phyloP scores from a whole-genome alignment of 2,888 invertebrate species.

The Eutolmus rufibarbis region DNA sequence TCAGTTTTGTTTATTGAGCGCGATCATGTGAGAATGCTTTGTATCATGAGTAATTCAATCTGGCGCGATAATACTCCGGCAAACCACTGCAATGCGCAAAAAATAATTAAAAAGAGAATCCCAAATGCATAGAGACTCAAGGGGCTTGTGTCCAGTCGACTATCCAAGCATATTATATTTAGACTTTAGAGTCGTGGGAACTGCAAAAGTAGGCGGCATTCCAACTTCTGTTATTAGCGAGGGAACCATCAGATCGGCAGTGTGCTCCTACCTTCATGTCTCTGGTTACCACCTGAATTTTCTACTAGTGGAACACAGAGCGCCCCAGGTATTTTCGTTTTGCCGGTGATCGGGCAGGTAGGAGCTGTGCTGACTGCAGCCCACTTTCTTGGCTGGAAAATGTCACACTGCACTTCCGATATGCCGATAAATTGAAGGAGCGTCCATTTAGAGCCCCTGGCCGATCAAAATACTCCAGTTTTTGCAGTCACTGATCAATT shows the following conservation, averaged over 20 bases:
- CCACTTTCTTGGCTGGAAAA: neutral
- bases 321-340: neutral
- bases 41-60: neutral
- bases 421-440: neutral
- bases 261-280: neutral
- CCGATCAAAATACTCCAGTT: neutral
- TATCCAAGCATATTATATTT: neutral
- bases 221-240: neutral
- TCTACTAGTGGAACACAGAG: neutral
- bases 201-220: conserved; percentile 10
- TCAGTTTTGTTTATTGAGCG: neutral
- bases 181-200: neutral
- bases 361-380: neutral
- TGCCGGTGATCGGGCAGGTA: neutral
- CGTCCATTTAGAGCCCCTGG: neutral
- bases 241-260: neutral
- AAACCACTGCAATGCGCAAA: neutral
- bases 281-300: neutral
- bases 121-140: neutral
- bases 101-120: neutral
- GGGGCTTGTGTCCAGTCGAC: neutral
- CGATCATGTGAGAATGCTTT: neutral
- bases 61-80: neutral
- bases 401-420: neutral
- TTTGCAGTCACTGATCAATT: neutral